Base-by-base conservation (phyloP, 2,113 vertebrate genomes). In the Anolis sagrei region DNA sequence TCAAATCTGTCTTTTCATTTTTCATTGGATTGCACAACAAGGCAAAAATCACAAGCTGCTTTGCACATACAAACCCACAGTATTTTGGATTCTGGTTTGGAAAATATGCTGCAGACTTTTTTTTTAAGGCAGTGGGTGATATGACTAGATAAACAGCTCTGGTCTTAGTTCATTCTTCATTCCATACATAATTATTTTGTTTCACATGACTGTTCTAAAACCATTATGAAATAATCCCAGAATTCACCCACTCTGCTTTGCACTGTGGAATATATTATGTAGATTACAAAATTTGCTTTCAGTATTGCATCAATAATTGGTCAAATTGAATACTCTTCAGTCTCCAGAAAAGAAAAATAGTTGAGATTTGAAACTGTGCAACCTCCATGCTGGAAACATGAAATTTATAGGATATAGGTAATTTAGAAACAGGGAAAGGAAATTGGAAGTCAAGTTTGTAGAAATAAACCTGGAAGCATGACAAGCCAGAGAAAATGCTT, bases 61-160 rank as follows among this genome's bases (percentile, higher is more conserved):
- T 62, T 83, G 54, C 14, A 75, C 36, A 83, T 83, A 54, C 36
- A 83, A 83, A 83, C 70, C 68, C 70, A 48, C 72, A n/a, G 23
- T 69, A 29, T 36, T 73, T 82, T 82, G 48, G 66, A 82, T 61
- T 27, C 49, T 62, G 51, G 29, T 36, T 61, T 61, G 70, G 81
- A 34, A 83, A 82, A 36, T 51, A 29, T 62, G 34, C 51, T 61
- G 70, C 29, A 21, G 27, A 7, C 51, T 83, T 61, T 27, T 64
- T 39, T 29, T 58, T 64, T 29, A 58, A 58, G 62, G 72, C 32
- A 36, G 27, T 76, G 69, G 54, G 13, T 75, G 54, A 48, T 32
- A 62, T 75, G 81, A 36, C 58, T 75, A 36, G 36, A 75, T 62
- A 75, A 75, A 62, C 72, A 83, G 25, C 29, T 44, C 72, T 62